phyloP scores from a whole-genome alignment of 2,888 invertebrate species.

The Boloria euphrosyne region DNA sequence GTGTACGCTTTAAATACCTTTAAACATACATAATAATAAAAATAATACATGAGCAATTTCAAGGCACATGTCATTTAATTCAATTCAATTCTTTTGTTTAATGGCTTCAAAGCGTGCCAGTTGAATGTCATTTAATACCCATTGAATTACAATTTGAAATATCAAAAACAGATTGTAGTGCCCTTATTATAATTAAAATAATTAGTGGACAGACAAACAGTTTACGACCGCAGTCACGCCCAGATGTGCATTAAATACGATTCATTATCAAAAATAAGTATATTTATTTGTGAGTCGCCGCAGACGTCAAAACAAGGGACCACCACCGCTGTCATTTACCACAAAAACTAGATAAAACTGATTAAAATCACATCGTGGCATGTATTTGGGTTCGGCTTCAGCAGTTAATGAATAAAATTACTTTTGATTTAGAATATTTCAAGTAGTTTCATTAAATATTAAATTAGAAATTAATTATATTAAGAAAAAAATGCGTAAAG shows the following conservation, averaged over 20 bases:
- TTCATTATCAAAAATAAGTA: conserved; percentile 80
- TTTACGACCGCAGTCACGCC: conserved; percentile 75
- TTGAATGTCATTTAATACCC: conserved; percentile 38
- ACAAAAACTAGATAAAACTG: conserved; percentile 76
- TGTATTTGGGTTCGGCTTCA: no score
- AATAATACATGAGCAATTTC: neutral
- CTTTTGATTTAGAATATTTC: no score
- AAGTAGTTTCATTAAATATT: no score
- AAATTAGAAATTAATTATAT: no score
- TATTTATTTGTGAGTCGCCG: conserved; percentile 61
- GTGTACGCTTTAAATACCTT: neutral
- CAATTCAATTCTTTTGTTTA: no score
- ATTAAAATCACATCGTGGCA: conserved; percentile 48
- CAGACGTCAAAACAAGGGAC: conserved; percentile 68
- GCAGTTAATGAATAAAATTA: no score
- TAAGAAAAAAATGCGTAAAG: no score
- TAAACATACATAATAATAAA: neutral
- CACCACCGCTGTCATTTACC: conserved; percentile 61
- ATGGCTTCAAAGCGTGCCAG: no score
- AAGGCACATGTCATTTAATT: conserved; percentile 36
- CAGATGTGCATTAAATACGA: conserved; percentile 73
- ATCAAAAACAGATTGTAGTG: conserved; percentile 48
- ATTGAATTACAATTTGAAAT: conserved; percentile 47
- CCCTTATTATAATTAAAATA: conserved; percentile 51
- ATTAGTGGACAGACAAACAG: conserved; percentile 50